Conservation (phyloP, 2,113 vertebrate species). For the Labeo catla region DNA sequence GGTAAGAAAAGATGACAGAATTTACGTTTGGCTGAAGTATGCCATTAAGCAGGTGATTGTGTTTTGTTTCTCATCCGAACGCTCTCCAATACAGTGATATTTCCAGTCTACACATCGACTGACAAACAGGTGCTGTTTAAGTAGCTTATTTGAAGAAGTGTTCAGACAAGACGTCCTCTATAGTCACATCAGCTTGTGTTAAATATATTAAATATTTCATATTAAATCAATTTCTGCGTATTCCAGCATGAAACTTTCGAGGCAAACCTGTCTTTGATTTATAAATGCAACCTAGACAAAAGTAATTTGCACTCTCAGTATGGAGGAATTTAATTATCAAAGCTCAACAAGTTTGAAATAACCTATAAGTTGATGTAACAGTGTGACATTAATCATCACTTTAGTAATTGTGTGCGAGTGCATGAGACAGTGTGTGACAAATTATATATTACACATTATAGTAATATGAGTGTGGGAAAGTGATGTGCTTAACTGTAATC, state of each 20-base stretch:
- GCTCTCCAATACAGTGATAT: not conserved
- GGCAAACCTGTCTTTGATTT: not conserved
- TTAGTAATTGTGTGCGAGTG: not conserved
- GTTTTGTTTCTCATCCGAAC: not conserved
- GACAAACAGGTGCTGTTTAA: slow-evolving; percentile 10
- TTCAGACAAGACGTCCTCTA: not conserved
- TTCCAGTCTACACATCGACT: not conserved
- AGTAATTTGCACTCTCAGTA: not conserved
- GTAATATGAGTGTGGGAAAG: no score
- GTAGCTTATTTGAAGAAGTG: not conserved
- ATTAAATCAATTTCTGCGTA: not conserved
- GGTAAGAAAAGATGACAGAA: no score
- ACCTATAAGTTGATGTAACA: not conserved
- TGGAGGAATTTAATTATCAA: not conserved
- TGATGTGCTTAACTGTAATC: no score
- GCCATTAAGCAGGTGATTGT: not conserved
- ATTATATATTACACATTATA: no score
- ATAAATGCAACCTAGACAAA: not conserved
- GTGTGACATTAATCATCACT: not conserved
- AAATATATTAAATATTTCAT: not conserved
- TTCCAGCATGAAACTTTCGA: not conserved
- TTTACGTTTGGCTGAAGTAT: not conserved
- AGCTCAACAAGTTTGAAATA: not conserved
- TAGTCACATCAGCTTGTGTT: not conserved
- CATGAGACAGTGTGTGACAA: no score